A percentile compares a stretch with the other conserved stretches of the same genome.
Evolutionary conservation across 2,113 vertebrate genomes (phyloP).

Genomic region (Triplophysa tibetana): DNA sequence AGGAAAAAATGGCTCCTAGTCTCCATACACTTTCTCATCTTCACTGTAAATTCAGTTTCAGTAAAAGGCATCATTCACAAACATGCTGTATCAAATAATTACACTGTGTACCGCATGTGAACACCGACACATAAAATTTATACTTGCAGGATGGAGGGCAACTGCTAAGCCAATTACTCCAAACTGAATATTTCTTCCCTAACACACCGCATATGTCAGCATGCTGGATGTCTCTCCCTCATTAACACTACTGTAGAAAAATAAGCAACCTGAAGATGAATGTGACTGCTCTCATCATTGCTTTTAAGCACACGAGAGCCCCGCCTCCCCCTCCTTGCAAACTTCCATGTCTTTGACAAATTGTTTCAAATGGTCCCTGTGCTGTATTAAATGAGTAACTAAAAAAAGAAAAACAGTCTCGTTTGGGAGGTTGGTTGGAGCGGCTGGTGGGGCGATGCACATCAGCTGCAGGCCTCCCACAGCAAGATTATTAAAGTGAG

Average conservation of each 20-base stretch:
- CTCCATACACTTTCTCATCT: not conserved
- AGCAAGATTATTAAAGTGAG: conserved; percentile 55
- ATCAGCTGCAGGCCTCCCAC: conserved; percentile 52
- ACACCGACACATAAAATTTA: not conserved
- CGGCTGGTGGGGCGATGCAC: conserved; percentile 32
- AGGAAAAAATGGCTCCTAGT: not conserved
- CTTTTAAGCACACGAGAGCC: conserved; percentile 36
- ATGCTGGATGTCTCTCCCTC: conserved; percentile 23
- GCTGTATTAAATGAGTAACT: conserved; percentile 41
- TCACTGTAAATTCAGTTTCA: not conserved
- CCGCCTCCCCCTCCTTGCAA: not conserved
- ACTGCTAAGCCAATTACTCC: conserved; percentile 30
- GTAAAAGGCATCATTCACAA: not conserved
- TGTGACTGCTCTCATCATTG: conserved; percentile 47
- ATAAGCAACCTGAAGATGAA: conserved; percentile 53
- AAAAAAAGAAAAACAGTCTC: conserved; percentile 21
- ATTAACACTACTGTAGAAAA: conserved; percentile 44
- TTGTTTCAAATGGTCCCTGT: conserved; percentile 51
- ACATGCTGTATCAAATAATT: not conserved
- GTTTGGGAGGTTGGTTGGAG: conserved; percentile 31
- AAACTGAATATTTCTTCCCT: conserved; percentile 39
- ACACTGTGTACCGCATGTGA: conserved; percentile 3
- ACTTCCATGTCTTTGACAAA: conserved; percentile 45
- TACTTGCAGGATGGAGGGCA: conserved; percentile 9
- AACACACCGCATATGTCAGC: conserved; percentile 50